Evolutionary conservation across 2,113 vertebrate species (phyloP).

Genomic region (Etheostoma spectabile): DNA sequence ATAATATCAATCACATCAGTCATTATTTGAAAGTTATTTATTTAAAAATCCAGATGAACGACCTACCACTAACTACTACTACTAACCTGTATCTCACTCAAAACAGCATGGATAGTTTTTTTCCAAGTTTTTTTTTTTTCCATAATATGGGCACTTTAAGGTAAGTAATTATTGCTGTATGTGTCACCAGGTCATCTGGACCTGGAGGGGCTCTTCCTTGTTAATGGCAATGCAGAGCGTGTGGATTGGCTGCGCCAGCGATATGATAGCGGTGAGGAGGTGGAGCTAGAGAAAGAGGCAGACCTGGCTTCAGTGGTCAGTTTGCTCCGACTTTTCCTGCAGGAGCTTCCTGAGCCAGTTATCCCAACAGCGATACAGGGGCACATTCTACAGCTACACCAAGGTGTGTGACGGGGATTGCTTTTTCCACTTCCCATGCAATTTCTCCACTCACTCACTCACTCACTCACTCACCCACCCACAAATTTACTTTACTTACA

Average conservation of each 20-base stretch:
- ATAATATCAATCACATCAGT: not conserved
- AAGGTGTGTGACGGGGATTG: slow-evolving; percentile 83
- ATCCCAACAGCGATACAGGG: slow-evolving; percentile 91
- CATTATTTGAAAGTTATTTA: not conserved
- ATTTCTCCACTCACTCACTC: not conserved
- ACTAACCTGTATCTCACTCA: no score
- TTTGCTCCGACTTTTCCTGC: slow-evolving; percentile 97
- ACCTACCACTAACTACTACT: no score
- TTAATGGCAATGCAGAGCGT: slow-evolving; percentile 97
- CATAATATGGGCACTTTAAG: no score
- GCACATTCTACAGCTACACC: slow-evolving; percentile 94
- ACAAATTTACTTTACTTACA: no score
- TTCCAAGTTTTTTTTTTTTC: no score
- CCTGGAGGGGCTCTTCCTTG: slow-evolving; percentile 96
- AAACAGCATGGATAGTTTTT: no score
- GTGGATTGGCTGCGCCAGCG: slow-evolving; percentile 97
- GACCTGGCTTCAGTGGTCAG: slow-evolving; percentile 97
- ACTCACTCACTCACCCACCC: not conserved
- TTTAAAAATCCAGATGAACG: not conserved
- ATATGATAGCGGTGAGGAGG: slow-evolving; percentile 95
- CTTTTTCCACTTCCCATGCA: not conserved
- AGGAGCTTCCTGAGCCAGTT: slow-evolving; percentile 97
- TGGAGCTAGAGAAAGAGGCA: slow-evolving; percentile 96
- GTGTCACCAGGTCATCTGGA: slow-evolving; percentile 89
- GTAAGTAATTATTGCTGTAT: not conserved